These are phyloP conservation scores for Heterohyrax brucei DNA, from an alignment of 2,797 vertebrate genomes.

Conservation along the genomic window DNA sequence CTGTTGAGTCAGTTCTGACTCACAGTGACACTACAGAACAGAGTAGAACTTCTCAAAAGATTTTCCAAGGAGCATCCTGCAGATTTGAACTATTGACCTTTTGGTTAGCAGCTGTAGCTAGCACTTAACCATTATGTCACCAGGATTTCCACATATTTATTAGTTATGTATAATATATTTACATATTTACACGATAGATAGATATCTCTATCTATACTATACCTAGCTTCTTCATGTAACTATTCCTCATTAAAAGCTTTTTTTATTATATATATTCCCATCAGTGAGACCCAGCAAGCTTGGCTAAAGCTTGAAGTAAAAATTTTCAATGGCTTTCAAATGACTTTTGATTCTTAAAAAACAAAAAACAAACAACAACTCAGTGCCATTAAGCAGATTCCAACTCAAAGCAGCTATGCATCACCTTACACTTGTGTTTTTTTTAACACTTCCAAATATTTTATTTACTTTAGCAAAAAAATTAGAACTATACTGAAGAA, in stretches of 20 bases:
- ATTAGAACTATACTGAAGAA: not conserved
- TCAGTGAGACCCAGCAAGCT: not conserved
- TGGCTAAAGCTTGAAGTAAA: not conserved
- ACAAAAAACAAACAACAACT: too few relatives aligned
- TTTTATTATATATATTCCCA: not conserved
- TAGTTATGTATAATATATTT: not conserved
- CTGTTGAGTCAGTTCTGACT: too few relatives aligned
- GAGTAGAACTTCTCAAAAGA: too few relatives aligned
- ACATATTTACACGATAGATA: not conserved
- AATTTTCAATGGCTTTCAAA: conserved; percentile 10
- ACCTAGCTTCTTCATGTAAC: not conserved
- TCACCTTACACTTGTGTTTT: not conserved
- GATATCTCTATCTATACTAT: not conserved
- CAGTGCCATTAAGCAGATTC: too few relatives aligned
- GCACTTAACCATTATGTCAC: too few relatives aligned
- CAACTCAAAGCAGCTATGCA: not conserved
- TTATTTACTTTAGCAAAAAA: not conserved
- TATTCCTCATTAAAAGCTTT: not conserved
- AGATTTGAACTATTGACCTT: too few relatives aligned
- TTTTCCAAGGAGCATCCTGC: too few relatives aligned
- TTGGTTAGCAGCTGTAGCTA: too few relatives aligned
- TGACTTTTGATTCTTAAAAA: not conserved
- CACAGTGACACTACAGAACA: too few relatives aligned
- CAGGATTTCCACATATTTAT: not conserved
- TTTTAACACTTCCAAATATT: conserved; percentile 31